These are phyloP conservation scores for Caenorhabditis panamensis DNA, from an alignment of 2,888 invertebrate species.

Conservation along the genomic window DNA sequence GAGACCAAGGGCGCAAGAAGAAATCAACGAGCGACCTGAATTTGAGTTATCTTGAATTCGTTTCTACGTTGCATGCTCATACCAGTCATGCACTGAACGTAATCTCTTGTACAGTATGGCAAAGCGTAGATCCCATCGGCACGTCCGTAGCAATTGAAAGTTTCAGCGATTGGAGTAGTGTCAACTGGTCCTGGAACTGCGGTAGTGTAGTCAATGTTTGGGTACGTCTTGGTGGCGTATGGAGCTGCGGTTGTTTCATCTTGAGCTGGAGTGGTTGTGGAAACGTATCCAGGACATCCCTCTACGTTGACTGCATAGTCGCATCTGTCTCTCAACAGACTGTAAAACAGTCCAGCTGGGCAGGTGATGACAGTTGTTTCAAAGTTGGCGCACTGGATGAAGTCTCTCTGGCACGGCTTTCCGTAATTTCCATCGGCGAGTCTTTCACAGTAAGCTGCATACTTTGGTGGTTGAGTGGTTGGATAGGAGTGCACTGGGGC, in stretches of 20 bases:
- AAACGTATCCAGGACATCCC: conserved; percentile 66
- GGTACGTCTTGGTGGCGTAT: conserved; percentile 6
- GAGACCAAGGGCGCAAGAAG: conserved; percentile 55
- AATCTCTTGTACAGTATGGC: conserved; percentile 63
- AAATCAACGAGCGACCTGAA: conserved; percentile 38
- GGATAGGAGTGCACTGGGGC: conserved; percentile 17
- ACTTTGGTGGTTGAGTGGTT: conserved; percentile 18
- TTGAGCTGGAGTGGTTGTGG: conserved; percentile 35
- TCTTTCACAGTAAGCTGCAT: conserved; percentile 57
- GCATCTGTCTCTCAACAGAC: conserved; percentile 59
- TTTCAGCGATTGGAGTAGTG: conserved; percentile 36
- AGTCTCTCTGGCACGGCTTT: conserved; percentile 46
- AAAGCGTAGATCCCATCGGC: conserved; percentile 69
- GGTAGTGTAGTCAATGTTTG: conserved; percentile 51
- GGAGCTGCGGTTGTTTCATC: not conserved
- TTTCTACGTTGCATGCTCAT: not conserved
- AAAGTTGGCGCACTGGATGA: conserved; percentile 54
- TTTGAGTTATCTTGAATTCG: not conserved
- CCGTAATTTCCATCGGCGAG: conserved; percentile 65
- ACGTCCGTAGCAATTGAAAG: conserved; percentile 58
- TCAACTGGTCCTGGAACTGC: conserved; percentile 34
- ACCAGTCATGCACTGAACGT: conserved; percentile 67
- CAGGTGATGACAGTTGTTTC: conserved; percentile 60
- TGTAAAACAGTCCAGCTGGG: conserved; percentile 70
- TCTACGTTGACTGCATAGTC: conserved; percentile 63